These are phyloP conservation scores for Melopsittacus undulatus DNA, from an alignment of 2,797 vertebrate genomes.

Conservation along the genomic window DNA sequence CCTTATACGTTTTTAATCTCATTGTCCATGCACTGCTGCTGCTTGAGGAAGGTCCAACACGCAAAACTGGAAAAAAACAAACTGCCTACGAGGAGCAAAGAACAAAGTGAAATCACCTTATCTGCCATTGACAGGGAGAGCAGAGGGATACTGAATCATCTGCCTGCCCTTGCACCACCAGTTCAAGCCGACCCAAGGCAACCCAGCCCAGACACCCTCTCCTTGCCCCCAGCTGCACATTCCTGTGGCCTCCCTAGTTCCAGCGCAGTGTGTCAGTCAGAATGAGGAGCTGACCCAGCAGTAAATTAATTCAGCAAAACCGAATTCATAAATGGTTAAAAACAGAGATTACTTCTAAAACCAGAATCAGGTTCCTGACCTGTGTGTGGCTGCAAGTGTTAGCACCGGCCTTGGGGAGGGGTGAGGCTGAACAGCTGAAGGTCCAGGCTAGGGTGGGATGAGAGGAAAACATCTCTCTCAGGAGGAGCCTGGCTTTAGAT, in stretches of 20 bases:
- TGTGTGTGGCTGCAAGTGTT: neutral
- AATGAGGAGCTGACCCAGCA: conserved; percentile 25
- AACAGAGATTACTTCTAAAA: neutral
- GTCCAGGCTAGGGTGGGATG: neutral
- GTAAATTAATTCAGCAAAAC: neutral
- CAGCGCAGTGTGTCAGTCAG: neutral
- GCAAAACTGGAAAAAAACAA: neutral
- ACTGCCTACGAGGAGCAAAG: neutral
- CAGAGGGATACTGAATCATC: neutral
- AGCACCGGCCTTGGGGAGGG: neutral
- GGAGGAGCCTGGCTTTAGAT: conserved; percentile 1
- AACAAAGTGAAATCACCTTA: neutral
- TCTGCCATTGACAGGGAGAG: neutral
- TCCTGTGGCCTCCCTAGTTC: conserved; percentile 26
- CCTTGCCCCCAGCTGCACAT: conserved; percentile 50
- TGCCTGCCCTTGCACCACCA: neutral
- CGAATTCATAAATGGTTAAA: neutral
- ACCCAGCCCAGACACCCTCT: conserved; percentile 17
- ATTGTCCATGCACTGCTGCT: neutral
- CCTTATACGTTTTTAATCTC: neutral
- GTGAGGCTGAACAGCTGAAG: neutral
- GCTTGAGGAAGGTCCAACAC: neutral
- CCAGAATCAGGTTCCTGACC: neutral
- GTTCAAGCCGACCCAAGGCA: neutral
- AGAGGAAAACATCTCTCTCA: neutral